Evolutionary conservation across 2,113 vertebrate genomes (phyloP), one percentile per base, ranked within the genome.

Genomic region (Cochlearius cochlearius): DNA sequence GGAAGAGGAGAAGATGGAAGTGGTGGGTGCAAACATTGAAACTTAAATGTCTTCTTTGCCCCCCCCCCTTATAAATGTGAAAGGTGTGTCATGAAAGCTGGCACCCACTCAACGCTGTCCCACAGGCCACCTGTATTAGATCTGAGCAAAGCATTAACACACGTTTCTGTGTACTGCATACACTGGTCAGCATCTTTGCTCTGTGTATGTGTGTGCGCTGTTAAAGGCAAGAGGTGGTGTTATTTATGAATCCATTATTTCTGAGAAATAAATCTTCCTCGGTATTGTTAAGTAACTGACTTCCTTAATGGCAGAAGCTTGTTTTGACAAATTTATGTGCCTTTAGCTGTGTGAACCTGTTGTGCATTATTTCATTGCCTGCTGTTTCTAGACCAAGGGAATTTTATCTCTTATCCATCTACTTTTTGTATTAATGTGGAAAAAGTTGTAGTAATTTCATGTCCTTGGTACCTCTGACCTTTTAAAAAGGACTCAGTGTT

Each of bases 1-100:
- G 77, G 99, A 99, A 93, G 99, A 99, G 89, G 99, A 99, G 92
- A 99, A 99, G 97, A 99, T 99, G 99, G 99, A 99, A 98, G 99
- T 99, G 98, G 99, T 99, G 91, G 91, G 99, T 98, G 80, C 30
- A 86, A 71, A 59, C 39, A 50, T 5, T 76, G 45, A 82, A 43
- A 76, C 10, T 63, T 43, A 36, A 36, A n/a, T 74, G 17, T 58
- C 17, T 11, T 76, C 22, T 68, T 47, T 3, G 12, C 43, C 27
- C 14, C 3, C 14, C 43, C 32, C 13, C 34, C 26, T 27, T 29
- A 10, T 30, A 81, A 83, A 68, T 41, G 58, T 63, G 36, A 26
- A 74, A 86, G 19, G 4, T 86, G 75, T 77, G 26, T 66, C 41
- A 10, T 22, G 38, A 45, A 63, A 73, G 15, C 67, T 92, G 85